Conservation (phyloP, 2,797 vertebrate genomes). For the Enteromius argenteus region DNA sequence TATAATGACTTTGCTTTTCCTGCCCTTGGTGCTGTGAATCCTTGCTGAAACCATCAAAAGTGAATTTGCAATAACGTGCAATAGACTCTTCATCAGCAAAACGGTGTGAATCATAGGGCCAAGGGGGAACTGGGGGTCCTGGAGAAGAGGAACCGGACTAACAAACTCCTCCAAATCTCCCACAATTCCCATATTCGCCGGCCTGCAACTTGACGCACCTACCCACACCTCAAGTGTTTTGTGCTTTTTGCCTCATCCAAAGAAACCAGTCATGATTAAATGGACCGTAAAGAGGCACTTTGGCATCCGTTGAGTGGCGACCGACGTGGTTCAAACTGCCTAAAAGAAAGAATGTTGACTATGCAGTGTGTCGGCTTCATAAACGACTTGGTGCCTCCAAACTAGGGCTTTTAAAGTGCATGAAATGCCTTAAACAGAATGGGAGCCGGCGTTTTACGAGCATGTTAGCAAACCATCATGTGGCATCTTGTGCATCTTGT, state of each 20-base stretch:
- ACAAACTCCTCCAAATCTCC: background rate
- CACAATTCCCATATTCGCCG: background rate
- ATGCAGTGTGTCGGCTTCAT: conserved; percentile 16
- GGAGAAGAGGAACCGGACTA: conserved; percentile 13
- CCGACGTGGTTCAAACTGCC: background rate
- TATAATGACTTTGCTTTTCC: conserved; percentile 62
- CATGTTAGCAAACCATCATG: conserved; percentile 48
- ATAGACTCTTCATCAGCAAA: conserved; percentile 46
- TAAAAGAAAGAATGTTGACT: conserved; percentile 27
- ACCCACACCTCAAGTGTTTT: conserved; percentile 38
- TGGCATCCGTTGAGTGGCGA: conserved; percentile 14
- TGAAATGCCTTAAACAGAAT: conserved; percentile 41
- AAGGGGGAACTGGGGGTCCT: background rate
- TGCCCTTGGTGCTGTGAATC: conserved; percentile 75
- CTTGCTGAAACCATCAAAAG: conserved; percentile 49
- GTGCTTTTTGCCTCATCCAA: conserved; percentile 43
- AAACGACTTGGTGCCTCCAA: background rate
- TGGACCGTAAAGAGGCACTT: conserved; percentile 37
- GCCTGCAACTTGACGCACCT: conserved; percentile 18
- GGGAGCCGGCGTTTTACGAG: conserved; percentile 62
- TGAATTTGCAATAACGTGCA: conserved; percentile 55
- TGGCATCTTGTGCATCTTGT: conserved; percentile 56
- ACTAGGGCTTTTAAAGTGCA: conserved; percentile 23
- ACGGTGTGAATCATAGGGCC: background rate
- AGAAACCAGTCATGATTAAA: conserved; percentile 38